Conservation (phyloP, 1,140 invertebrate genomes). For the Hylyphantes graminicola region DNA sequence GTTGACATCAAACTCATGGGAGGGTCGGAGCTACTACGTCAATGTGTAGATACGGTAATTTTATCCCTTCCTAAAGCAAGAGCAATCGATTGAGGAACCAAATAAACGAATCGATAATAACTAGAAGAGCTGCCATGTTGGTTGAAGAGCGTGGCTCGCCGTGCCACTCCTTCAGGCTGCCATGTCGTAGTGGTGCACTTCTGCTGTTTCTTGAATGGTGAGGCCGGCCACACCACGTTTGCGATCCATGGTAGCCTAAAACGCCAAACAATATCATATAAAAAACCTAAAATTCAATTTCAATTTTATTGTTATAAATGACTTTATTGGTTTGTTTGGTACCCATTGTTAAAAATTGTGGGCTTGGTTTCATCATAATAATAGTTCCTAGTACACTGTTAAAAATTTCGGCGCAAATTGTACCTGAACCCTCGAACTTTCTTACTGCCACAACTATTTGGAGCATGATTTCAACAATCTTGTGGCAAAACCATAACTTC, state of each 20-base stretch:
- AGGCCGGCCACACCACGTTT: constrained; percentile 51
- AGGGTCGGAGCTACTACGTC: constrained; percentile 27
- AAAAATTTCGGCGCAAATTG: too few species aligned
- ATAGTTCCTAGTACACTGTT: too few species aligned
- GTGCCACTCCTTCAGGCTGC: constrained; percentile 55
- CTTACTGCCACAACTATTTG: too few species aligned
- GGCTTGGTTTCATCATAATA: too few species aligned
- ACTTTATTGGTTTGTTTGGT: too few species aligned
- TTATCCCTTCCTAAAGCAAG: constrained; percentile 41
- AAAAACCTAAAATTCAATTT: too few species aligned
- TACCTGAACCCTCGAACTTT: too few species aligned
- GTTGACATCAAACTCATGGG: constrained; percentile 16
- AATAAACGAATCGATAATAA: constrained; percentile 50
- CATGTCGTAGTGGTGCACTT: constrained; percentile 60
- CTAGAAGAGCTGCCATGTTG: constrained; percentile 26
- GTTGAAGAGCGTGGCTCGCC: constrained; percentile 6
- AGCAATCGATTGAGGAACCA: constrained; percentile 50
- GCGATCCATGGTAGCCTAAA: constrained; percentile 58
- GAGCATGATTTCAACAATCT: too few species aligned
- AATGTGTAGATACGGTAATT: constrained; percentile 27
- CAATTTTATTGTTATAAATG: too few species aligned
- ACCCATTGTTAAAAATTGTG: too few species aligned
- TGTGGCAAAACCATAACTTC: too few species aligned
- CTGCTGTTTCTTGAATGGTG: constrained; percentile 58
- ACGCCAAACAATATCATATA: constrained; percentile 5